Base-by-base conservation (phyloP, 37 sponge, comb jelly and placozoan species). In the Beroe ovata region DNA sequence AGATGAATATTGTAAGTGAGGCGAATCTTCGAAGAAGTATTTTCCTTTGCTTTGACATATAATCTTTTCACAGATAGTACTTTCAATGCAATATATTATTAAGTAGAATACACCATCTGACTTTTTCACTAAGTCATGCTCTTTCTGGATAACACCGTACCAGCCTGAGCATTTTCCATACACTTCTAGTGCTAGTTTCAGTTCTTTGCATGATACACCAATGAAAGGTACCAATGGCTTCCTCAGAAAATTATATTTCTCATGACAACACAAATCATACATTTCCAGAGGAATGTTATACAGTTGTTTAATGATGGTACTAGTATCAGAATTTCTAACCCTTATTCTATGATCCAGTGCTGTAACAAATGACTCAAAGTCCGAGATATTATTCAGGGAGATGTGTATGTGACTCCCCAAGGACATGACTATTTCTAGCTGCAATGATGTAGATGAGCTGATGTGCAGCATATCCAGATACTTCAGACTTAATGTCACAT, bases 181-280 rank as follows among this genome's bases (percentile, higher is more conserved):
- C 6, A 77, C 25, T 39, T 42, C 84, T 21, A 77, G 84, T 19
- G 84, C 84, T 3, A 42, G 25, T 77, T 77, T 77, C 6, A 77
- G 36, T 25, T 77, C 84, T 42, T 77, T 66, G 35, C 36, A 66
- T 66, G 69, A 66, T 66, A 66, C 30, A 33, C 34, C 69, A 29
- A 29, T 37, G 34, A 66, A 66, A 34, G 69, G 69, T 8, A 66
- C 16, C 8, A 66, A 34, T 25, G 69, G 54, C 14, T 8, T 20
- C 47, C 25, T 77, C 8, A 77, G 0, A 8, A 33, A 77, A 16
- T 42, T 36, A 19, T 32, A 39, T 8, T 1, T 36, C 3, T 77
- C 54, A 41, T 42, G 26, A 4, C 22, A 18, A 4, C 18, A 42
- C 16, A n/a, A 11, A 42, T 40, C 20, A 47, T 16, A 47, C 54